phyloP scores from a whole-genome alignment of 2,888 invertebrate genomes.

The Thymelicus lineola region DNA sequence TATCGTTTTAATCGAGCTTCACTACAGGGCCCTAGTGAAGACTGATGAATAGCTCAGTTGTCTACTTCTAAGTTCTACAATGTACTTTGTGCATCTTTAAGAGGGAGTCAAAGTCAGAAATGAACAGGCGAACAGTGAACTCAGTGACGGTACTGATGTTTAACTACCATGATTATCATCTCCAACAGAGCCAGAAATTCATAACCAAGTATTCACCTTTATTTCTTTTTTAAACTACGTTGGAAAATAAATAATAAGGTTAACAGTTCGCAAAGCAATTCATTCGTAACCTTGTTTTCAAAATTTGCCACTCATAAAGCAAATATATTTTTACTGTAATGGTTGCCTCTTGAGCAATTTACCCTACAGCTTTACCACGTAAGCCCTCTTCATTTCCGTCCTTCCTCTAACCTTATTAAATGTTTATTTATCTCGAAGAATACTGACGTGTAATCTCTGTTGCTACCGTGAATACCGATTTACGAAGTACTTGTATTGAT shows the following conservation, averaged over 20 bases:
- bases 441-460: constrained; percentile 16
- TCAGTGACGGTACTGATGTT: no score
- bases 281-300: constrained; percentile 1
- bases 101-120: no score
- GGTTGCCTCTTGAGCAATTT: not conserved
- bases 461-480: constrained; percentile 21
- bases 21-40: no score
- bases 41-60: no score
- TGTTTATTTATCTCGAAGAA: constrained; percentile 20
- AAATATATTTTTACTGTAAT: constrained; percentile 5
- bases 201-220: not conserved
- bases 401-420: constrained; percentile 26
- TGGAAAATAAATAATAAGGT: not conserved
- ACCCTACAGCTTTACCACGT: constrained; percentile 3
- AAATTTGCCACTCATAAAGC: not conserved
- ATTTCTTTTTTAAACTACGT: not conserved
- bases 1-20: no score
- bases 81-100: no score
- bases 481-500: constrained; percentile 27
- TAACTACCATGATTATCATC: no score
- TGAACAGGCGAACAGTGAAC: no score
- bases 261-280: not conserved
- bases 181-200: not conserved
- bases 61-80: no score
- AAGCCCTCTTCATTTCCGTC: constrained; percentile 3